Base-by-base conservation (phyloP, 2,888 invertebrate species). In the Unio pictorum region DNA sequence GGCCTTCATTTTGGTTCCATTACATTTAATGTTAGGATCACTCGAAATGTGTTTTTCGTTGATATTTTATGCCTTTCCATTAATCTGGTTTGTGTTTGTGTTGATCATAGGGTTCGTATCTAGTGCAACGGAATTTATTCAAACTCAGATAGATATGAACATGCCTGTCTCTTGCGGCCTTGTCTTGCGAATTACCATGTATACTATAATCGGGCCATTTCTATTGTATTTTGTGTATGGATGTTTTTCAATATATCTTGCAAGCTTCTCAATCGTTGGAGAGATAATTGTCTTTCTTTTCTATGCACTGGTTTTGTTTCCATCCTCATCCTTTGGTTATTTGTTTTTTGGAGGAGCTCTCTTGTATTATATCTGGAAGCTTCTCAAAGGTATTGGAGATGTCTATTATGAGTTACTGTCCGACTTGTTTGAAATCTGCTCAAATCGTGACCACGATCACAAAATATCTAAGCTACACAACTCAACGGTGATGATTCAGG, bases 311-410 rank as follows among this genome's bases (percentile, higher is more conserved):
- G 62, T 74, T 17, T 34, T 74, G 4, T 74, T 67, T 18, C 74
- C 74, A 1, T 57, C 71, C 3, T 45, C 55, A 20, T 60, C 74
- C 7, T 74, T 74, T 45, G 74, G 74, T 3, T 74, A 71, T 45
- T 59, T 74, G 56, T 74, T 74, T 28, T 74, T 74, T 54, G 67
- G 57, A 18, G 57, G 69, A 3, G 67, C 57, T 18, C 54, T 71
- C 4, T 8, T 69, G 4, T 74, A 74, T 26, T 74, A 74, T 45
- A 64, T 71, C 4, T 59, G 67, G 28, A 68, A 68, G 18, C 66
- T 64, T 20, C 54, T 74, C 0, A 18, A 54, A 7, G 66, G 56
- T 0, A 62, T 74, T 59, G 74, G 74, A 5, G 59, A 66, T 20
- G 61, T 18, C 1, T 74, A 74, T 30, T 18, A 55, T 8, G 74